Percentiles rank a stretch among this genome's conserved stretches.
These are phyloP conservation scores for Rhingia rostrata DNA, from an alignment of 2,888 invertebrate genomes.

Conservation along the genomic window DNA sequence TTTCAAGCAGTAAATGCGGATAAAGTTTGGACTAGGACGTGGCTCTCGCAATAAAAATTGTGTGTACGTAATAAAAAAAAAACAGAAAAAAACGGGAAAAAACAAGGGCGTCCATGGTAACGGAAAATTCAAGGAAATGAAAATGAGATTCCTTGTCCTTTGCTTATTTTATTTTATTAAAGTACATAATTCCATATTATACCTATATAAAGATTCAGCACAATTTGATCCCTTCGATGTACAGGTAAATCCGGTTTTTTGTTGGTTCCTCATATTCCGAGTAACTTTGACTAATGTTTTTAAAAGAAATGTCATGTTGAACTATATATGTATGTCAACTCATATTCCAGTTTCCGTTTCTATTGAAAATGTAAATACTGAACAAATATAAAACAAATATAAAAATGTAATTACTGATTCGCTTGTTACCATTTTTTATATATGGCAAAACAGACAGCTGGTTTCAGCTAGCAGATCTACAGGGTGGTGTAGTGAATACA, in stretches of 20 bases:
- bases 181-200: slow-evolving; percentile 64
- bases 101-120: slow-evolving; percentile 55
- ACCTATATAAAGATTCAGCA: slow-evolving; percentile 35
- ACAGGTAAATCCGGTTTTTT: slow-evolving; percentile 59
- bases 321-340: too few relatives aligned
- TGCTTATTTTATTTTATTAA: slow-evolving; percentile 71
- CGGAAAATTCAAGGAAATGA: slow-evolving; percentile 64
- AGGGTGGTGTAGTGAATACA: too few relatives aligned
- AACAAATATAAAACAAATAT: too few relatives aligned
- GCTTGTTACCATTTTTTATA: too few relatives aligned
- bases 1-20: slow-evolving; percentile 73
- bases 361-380: too few relatives aligned
- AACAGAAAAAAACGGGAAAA: neutral
- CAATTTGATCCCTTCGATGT: slow-evolving; percentile 6
- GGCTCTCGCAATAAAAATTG: slow-evolving; percentile 62
- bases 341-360: too few relatives aligned
- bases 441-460: too few relatives aligned
- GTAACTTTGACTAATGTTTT: too few relatives aligned
- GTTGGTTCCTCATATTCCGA: slow-evolving; percentile 10
- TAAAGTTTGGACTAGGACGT: slow-evolving; percentile 64
- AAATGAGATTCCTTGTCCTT: slow-evolving; percentile 68
- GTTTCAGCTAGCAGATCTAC: too few relatives aligned
- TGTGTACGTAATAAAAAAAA: slow-evolving; percentile 62
- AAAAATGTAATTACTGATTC: too few relatives aligned
- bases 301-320: too few relatives aligned